These are phyloP conservation scores for Lymantria monacha DNA, from an alignment of 2,888 invertebrate species.

Conservation along the genomic window DNA sequence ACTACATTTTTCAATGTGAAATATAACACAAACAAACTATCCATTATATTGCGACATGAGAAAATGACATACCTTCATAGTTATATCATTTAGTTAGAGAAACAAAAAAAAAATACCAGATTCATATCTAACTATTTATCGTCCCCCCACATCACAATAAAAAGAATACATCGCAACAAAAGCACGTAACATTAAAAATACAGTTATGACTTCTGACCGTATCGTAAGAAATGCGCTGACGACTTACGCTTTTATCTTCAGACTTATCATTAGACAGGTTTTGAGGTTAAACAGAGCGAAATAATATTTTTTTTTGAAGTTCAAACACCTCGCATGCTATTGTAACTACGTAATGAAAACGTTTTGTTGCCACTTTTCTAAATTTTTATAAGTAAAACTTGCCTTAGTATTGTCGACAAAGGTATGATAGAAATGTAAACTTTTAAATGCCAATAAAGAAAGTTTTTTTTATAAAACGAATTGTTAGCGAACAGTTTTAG, in stretches of 20 bases:
- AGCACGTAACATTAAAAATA: neutral
- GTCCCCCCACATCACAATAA: neutral
- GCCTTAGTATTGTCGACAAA: too few relatives aligned
- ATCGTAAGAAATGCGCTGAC: conserved; percentile 16
- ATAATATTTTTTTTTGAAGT: neutral
- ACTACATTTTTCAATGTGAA: too few relatives aligned
- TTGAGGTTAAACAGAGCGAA: neutral
- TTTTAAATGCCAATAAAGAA: too few relatives aligned
- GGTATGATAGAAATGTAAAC: too few relatives aligned
- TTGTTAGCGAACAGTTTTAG: too few relatives aligned
- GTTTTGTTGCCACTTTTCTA: too few relatives aligned
- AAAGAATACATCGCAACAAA: neutral
- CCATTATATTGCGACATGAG: too few relatives aligned
- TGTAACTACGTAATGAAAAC: too few relatives aligned
- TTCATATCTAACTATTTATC: neutral
- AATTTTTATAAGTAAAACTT: too few relatives aligned
- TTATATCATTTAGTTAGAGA: neutral
- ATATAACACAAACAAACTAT: too few relatives aligned
- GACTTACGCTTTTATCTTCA: conserved; percentile 28
- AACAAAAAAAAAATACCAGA: neutral
- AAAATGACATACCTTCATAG: neutral
- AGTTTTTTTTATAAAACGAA: too few relatives aligned
- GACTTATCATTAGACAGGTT: conserved; percentile 2
- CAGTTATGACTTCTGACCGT: conserved; percentile 5
- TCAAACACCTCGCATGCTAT: neutral